Conservation (phyloP, 1,140 invertebrate genomes). For the Helicorthomorpha holstii region DNA sequence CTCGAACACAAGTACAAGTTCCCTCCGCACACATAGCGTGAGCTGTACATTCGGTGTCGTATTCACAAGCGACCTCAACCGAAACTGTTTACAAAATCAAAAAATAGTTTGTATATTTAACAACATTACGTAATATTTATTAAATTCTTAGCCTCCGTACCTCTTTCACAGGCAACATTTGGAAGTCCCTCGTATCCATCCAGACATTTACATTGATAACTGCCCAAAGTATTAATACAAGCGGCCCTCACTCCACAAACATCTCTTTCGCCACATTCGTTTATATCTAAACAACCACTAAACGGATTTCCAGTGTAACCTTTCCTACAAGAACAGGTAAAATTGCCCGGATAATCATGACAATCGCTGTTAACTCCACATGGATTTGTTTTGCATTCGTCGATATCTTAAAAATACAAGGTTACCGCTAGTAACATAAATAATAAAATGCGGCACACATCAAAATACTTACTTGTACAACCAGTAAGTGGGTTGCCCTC, state of each 20-base stretch:
- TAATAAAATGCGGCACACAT: conserved; percentile 7
- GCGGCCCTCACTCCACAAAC: conserved; percentile 69
- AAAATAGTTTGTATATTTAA: background rate
- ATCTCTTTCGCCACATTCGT: conserved; percentile 46
- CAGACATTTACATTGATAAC: conserved; percentile 76
- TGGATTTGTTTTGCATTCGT: conserved; percentile 47
- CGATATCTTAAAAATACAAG: conserved; percentile 29
- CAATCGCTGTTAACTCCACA: conserved; percentile 55
- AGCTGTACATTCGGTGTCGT: conserved; percentile 47
- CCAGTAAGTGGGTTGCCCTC: conserved; percentile 53
- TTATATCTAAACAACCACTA: conserved; percentile 35
- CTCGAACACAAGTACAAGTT: conserved; percentile 25
- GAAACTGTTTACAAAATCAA: conserved; percentile 6
- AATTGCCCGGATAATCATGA: conserved; percentile 48
- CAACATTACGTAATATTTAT: too few species aligned
- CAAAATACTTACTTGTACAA: conserved; percentile 8
- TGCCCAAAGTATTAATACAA: conserved; percentile 61
- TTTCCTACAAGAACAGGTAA: conserved; percentile 51
- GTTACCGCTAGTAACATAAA: conserved; percentile 53
- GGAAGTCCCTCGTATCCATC: conserved; percentile 58
- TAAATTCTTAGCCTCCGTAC: conserved; percentile 51
- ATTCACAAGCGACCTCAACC: conserved; percentile 14
- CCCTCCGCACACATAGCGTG: conserved; percentile 31
- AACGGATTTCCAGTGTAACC: conserved; percentile 56
- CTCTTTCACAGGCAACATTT: conserved; percentile 35